Conservation (phyloP, 1,140 invertebrate species). For the Micrasema longulum region DNA sequence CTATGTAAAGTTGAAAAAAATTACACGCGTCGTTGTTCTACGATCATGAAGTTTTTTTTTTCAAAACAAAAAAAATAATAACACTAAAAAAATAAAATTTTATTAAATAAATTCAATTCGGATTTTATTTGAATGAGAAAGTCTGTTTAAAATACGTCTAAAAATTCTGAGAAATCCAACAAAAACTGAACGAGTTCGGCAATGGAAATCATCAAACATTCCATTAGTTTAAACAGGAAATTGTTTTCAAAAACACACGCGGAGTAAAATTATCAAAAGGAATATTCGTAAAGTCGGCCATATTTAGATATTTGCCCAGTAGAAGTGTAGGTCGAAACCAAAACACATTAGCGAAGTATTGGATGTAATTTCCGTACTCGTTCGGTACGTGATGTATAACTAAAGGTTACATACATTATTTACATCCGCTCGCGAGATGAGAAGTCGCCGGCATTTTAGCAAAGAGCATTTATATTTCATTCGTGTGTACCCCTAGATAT, state of each 20-base stretch:
- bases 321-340: conserved; percentile 26
- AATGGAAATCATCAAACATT: conserved; percentile 19
- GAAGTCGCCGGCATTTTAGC: conserved; percentile 22
- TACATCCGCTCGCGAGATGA: conserved; percentile 50
- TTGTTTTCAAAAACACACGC: conserved; percentile 36
- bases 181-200: conserved; percentile 3
- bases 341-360: conserved; percentile 56
- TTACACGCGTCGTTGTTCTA: too few species aligned
- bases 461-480: conserved; percentile 39
- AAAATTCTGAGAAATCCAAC: background rate
- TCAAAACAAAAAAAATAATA: too few species aligned
- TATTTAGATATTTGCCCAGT: conserved; percentile 35
- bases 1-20: too few species aligned
- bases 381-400: conserved; percentile 45
- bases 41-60: too few species aligned
- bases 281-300: conserved; percentile 32
- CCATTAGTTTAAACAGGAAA: conserved; percentile 34
- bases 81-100: too few species aligned
- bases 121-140: too few species aligned
- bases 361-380: conserved; percentile 55
- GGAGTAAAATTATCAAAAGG: conserved; percentile 37
- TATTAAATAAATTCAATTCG: too few species aligned
- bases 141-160: conserved; percentile 1
- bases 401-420: conserved; percentile 56
- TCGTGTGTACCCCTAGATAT: conserved; percentile 10